phyloP scores from a whole-genome alignment of 2,888 invertebrate species.

The Volucella zonaria region DNA sequence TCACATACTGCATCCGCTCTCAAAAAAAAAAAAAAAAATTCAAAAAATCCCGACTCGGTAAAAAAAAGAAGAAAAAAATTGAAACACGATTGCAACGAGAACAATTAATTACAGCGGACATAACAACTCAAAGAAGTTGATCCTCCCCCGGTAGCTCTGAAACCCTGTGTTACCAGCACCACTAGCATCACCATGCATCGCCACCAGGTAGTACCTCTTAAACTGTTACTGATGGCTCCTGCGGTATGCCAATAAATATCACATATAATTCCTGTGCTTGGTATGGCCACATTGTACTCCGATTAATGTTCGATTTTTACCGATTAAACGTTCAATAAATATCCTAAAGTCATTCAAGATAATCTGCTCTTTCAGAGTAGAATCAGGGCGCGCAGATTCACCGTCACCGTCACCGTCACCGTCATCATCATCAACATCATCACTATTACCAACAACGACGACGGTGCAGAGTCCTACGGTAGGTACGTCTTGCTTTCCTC shows the following conservation, averaged over 20 bases:
- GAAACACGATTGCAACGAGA: slow-evolving; percentile 26
- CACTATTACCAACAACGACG: too few species aligned
- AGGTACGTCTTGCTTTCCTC: background rate
- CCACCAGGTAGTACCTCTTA: background rate
- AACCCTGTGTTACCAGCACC: slow-evolving; percentile 10
- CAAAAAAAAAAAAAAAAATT: slow-evolving; percentile 10
- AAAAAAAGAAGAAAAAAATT: slow-evolving; percentile 1
- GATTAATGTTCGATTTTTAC: slow-evolving; percentile 72
- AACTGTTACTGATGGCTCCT: slow-evolving; percentile 46
- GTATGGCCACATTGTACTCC: slow-evolving; percentile 44
- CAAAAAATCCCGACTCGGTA: slow-evolving; percentile 32
- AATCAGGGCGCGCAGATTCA: slow-evolving; percentile 59
- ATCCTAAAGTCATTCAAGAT: slow-evolving; percentile 72
- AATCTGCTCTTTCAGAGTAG: slow-evolving; percentile 59
- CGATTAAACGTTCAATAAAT: slow-evolving; percentile 72
- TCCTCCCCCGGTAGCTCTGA: slow-evolving; percentile 44
- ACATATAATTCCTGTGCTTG: slow-evolving; percentile 54
- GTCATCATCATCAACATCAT: slow-evolving; percentile 36
- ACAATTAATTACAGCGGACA: slow-evolving; percentile 56
- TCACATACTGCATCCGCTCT: slow-evolving; percentile 58
- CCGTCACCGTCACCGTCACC: slow-evolving; percentile 65
- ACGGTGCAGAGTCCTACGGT: too few species aligned
- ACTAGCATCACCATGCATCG: background rate
- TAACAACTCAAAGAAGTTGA: slow-evolving; percentile 35
- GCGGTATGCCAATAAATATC: slow-evolving; percentile 67